phyloP scores from a whole-genome alignment of 2,113 vertebrate genomes.

The Rana temporaria region DNA sequence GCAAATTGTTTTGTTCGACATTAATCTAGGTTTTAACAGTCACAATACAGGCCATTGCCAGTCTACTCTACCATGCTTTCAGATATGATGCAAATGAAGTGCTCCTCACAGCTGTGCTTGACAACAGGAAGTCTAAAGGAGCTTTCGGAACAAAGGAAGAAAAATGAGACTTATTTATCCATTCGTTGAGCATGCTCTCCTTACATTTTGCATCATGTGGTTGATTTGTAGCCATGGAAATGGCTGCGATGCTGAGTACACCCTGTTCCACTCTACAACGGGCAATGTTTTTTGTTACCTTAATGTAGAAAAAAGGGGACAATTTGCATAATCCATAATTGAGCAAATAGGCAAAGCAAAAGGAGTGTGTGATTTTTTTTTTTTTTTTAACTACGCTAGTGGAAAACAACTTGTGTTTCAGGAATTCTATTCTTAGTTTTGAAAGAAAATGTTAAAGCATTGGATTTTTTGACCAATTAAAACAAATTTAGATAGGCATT shows the following conservation, averaged over 20 bases:
- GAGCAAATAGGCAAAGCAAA: conserved; percentile 25
- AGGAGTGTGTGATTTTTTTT: background rate
- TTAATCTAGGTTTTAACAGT: conserved; percentile 66
- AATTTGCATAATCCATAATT: conserved; percentile 50
- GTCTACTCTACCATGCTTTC: conserved; percentile 58
- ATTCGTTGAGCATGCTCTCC: conserved; percentile 73
- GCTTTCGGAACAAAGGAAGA: conserved; percentile 69
- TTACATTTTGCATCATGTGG: conserved; percentile 62
- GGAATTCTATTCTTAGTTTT: conserved; percentile 45
- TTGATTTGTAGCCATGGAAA: conserved; percentile 70
- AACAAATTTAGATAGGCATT: too few species aligned
- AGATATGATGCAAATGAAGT: conserved; percentile 66
- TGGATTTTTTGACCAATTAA: too few species aligned
- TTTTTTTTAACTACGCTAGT: background rate
- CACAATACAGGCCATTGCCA: conserved; percentile 58
- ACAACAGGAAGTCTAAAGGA: conserved; percentile 71
- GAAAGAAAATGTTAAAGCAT: background rate
- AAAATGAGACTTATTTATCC: conserved; percentile 73
- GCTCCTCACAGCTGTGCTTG: conserved; percentile 69
- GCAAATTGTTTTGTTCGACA: conserved; percentile 61
- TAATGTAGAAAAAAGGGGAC: conserved; percentile 1
- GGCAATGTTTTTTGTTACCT: conserved; percentile 30
- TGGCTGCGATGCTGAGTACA: conserved; percentile 60
- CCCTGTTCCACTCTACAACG: conserved; percentile 27
- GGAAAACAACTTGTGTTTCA: conserved; percentile 31